A percentile compares a stretch with the other conserved stretches of the same genome.
These are phyloP conservation scores for Xiphophorus hellerii DNA, from an alignment of 2,113 vertebrate species.

Conservation along the genomic window DNA sequence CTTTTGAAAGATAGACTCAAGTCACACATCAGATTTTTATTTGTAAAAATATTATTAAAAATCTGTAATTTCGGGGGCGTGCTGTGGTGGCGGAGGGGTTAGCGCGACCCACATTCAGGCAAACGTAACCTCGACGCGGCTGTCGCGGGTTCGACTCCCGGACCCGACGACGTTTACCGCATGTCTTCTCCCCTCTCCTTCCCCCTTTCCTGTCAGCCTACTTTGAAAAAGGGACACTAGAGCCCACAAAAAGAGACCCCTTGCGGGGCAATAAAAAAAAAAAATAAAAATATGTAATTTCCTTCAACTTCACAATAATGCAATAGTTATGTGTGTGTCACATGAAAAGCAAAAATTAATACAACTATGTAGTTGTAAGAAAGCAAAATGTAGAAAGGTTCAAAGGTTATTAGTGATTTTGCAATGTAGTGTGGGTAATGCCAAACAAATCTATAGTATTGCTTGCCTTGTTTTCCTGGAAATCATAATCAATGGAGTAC, in stretches of 20 bases:
- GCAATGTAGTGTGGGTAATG: neutral
- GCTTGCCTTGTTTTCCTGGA: conserved; percentile 92
- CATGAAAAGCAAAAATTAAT: neutral
- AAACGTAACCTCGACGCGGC: too few species aligned
- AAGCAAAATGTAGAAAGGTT: neutral
- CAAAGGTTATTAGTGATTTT: neutral
- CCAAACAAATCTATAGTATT: neutral
- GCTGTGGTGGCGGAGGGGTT: too few species aligned
- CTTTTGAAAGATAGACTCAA: too few species aligned
- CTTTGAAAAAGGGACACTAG: too few species aligned
- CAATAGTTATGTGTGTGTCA: neutral
- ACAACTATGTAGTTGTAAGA: neutral
- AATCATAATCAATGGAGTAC: conserved; percentile 96
- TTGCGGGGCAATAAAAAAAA: too few species aligned
- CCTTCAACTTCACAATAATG: neutral
- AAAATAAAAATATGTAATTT: neutral
- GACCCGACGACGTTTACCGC: too few species aligned
- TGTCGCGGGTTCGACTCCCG: too few species aligned
- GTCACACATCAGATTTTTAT: neutral
- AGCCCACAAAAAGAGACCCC: too few species aligned
- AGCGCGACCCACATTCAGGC: too few species aligned
- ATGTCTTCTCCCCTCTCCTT: too few species aligned
- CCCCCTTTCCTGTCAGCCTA: too few species aligned
- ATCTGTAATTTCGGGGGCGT: too few species aligned
- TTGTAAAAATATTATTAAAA: neutral